phyloP scores from a whole-genome alignment of 2,113 vertebrate genomes.

The Struthidea cinerea region DNA sequence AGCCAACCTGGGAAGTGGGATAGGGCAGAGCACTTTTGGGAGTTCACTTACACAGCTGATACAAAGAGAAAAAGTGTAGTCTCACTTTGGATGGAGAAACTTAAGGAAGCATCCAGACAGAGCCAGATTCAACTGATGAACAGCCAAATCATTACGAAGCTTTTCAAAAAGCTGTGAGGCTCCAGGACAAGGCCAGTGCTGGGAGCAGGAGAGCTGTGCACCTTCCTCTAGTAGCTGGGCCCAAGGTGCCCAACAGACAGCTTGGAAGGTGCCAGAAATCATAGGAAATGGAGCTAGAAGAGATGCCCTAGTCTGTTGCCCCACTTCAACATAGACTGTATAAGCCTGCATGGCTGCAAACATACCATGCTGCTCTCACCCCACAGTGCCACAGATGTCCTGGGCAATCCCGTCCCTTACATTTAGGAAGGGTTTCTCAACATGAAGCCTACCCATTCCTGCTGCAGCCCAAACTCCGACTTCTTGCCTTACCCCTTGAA shows the following conservation, averaged over 20 bases:
- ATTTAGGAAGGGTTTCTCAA: not conserved
- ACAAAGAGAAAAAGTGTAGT: not conserved
- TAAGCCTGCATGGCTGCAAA: not conserved
- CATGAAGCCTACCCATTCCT: not conserved
- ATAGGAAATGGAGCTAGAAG: not conserved
- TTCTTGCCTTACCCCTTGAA: not conserved
- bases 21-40: not conserved
- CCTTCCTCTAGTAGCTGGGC: not conserved
- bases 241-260: not conserved
- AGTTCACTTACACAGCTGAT: not conserved
- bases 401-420: not conserved
- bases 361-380: not conserved
- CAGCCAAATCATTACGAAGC: not conserved
- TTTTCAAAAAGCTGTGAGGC: not conserved
- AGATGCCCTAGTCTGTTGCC: not conserved
- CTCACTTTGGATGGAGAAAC: not conserved
- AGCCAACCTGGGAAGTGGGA: not conserved
- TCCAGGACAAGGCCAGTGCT: not conserved
- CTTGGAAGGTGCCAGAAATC: not conserved
- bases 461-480: not conserved
- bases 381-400: not conserved
- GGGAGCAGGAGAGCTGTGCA: not conserved
- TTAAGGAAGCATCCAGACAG: not conserved
- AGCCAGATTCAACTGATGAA: not conserved
- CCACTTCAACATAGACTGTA: rapidly evolving